Percentiles rank a stretch among this genome's conserved stretches.
Evolutionary conservation across 1,140 invertebrate genomes (phyloP).

Genomic region (Drosophila ficusphila): DNA sequence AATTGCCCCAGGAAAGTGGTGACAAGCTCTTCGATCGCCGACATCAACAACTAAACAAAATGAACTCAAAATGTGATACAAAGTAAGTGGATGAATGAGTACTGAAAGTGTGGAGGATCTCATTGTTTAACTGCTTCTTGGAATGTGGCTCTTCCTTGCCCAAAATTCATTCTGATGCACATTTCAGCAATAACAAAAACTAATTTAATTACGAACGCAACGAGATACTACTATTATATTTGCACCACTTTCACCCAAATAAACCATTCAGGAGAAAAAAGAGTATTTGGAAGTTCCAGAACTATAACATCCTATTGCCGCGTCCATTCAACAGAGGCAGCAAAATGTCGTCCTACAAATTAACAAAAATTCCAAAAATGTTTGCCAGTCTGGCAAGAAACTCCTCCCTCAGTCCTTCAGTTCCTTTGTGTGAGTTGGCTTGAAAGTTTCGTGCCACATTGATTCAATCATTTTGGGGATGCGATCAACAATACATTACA

Average conservation of each 20-base stretch:
- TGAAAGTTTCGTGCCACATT: conserved; percentile 43
- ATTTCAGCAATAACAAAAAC: too few species aligned
- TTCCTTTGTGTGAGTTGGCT: conserved; percentile 5
- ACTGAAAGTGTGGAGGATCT: background rate
- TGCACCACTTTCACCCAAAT: too few species aligned
- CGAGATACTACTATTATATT: too few species aligned
- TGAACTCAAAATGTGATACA: conserved; percentile 32
- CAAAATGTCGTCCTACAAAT: conserved; percentile 78
- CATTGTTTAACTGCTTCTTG: too few species aligned
- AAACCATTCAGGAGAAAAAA: too few species aligned
- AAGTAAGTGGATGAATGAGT: conserved; percentile 50
- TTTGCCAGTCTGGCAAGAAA: conserved; percentile 44
- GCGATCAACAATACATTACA: conserved; percentile 55
- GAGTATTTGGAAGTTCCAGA: conserved; percentile 6
- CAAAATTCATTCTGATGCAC: too few species aligned
- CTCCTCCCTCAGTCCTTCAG: conserved; percentile 37
- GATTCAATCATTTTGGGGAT: conserved; percentile 72
- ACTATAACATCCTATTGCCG: background rate
- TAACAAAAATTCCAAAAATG: conserved; percentile 78
- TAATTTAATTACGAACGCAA: too few species aligned
- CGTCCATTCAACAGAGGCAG: conserved; percentile 50
- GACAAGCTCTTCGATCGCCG: conserved; percentile 62
- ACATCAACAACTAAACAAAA: conserved; percentile 24
- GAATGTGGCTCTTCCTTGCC: too few species aligned
- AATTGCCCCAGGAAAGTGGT: conserved; percentile 78